These are phyloP conservation scores for Micropoecilia bifurca DNA, from an alignment of 2,797 vertebrate genomes.

Conservation along the genomic window DNA sequence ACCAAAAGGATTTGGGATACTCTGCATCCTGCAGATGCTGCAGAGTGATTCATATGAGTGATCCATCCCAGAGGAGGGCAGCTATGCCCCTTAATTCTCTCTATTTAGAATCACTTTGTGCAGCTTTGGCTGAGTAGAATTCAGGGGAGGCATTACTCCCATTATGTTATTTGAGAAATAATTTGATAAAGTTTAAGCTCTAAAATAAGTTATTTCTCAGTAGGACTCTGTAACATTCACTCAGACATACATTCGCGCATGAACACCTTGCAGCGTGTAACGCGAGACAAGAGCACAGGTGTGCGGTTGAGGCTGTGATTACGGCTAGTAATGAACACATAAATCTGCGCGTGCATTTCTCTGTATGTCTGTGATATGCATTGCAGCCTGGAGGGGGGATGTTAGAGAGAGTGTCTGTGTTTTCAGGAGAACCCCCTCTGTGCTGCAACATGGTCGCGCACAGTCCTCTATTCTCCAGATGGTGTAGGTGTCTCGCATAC, in stretches of 20 bases:
- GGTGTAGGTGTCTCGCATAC: slow-evolving; percentile 77
- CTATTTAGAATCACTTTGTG: neutral
- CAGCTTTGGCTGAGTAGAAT: neutral
- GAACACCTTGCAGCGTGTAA: slow-evolving; percentile 50
- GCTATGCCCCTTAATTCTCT: neutral
- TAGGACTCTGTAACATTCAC: neutral
- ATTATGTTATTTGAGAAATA: neutral
- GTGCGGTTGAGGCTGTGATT: slow-evolving; percentile 65
- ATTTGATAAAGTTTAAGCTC: slow-evolving; percentile 3
- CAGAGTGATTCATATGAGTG: neutral
- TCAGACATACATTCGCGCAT: slow-evolving; percentile 16
- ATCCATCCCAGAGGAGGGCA: too few species aligned
- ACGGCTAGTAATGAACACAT: slow-evolving; percentile 64
- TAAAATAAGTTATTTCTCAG: slow-evolving; percentile 13
- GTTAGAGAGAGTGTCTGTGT: slow-evolving; percentile 57
- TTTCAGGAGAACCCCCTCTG: slow-evolving; percentile 69
- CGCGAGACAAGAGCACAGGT: slow-evolving; percentile 58
- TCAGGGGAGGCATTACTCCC: neutral
- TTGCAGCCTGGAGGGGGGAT: slow-evolving; percentile 49
- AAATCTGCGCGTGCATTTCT: slow-evolving; percentile 30
- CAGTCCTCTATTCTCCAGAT: slow-evolving; percentile 80
- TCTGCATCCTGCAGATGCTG: too few species aligned
- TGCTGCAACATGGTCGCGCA: slow-evolving; percentile 72
- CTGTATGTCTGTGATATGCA: slow-evolving; percentile 33
- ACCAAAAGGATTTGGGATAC: neutral